phyloP scores from a whole-genome alignment of 2,113 vertebrate species.

The Laticauda laticaudata region DNA sequence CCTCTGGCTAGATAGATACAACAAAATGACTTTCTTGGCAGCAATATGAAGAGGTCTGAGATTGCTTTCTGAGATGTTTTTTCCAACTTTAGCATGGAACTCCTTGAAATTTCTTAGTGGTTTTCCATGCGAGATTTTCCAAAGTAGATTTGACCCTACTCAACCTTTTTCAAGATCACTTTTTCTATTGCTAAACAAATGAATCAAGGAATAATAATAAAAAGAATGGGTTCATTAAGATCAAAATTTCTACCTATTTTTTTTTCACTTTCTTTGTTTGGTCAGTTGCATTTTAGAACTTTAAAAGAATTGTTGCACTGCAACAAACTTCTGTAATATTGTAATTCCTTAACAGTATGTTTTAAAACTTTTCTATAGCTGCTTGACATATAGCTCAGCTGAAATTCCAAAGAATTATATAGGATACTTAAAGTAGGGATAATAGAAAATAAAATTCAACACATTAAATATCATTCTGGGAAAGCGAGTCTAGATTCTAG shows the following conservation, averaged over 20 bases:
- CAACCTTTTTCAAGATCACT: neutral
- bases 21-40: neutral
- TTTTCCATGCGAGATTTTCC: neutral
- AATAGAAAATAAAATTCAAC: neutral
- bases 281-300: neutral
- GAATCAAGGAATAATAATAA: neutral
- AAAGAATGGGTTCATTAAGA: neutral
- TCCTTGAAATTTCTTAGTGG: neutral
- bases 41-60: neutral
- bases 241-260: neutral
- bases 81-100: neutral
- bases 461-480: neutral
- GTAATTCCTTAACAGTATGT: constrained; percentile 9
- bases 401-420: constrained; percentile 25
- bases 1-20: neutral
- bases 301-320: neutral
- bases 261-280: neutral
- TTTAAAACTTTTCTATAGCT: neutral
- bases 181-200: neutral
- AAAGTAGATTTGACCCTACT: neutral
- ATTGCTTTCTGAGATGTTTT: neutral
- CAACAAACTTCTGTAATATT: neutral
- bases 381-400: constrained; percentile 25
- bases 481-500: neutral
- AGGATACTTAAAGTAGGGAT: neutral